Evolutionary conservation across 2,888 invertebrate species (phyloP).

Genomic region (Tenthredo amoena): DNA sequence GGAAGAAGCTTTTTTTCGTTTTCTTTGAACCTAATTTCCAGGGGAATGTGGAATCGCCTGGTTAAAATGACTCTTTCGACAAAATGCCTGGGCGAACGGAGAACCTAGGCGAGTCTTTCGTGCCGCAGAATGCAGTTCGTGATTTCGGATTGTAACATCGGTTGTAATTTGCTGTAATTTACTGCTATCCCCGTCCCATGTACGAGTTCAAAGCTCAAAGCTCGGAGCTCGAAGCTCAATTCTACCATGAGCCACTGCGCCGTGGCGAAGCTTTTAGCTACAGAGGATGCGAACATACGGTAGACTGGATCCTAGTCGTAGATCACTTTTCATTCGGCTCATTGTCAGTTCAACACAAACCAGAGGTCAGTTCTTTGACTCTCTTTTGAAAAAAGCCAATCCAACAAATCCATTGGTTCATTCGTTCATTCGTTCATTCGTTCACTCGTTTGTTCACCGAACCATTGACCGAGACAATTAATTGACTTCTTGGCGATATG

Average conservation of each 20-base stretch:
- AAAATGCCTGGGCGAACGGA: slow-evolving; percentile 2
- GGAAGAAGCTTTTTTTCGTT: background rate
- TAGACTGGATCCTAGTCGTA: slow-evolving; percentile 10
- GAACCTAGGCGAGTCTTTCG: slow-evolving; percentile 7
- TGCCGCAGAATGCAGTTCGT: slow-evolving; percentile 47
- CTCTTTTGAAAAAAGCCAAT: background rate
- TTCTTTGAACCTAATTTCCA: background rate
- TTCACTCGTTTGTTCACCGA: background rate
- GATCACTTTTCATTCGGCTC: slow-evolving; percentile 12
- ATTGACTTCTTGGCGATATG: background rate
- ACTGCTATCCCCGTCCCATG: background rate
- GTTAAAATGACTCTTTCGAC: slow-evolving; percentile 26
- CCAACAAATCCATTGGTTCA: background rate
- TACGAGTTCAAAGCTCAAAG: slow-evolving; percentile 11
- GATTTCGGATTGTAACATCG: slow-evolving; percentile 36
- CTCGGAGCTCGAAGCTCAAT: slow-evolving; percentile 6
- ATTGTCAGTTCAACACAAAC: slow-evolving; percentile 22
- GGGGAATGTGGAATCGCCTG: slow-evolving; percentile 7
- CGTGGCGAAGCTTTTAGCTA: background rate
- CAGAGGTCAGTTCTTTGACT: slow-evolving; percentile 2
- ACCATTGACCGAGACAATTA: background rate
- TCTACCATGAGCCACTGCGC: background rate
- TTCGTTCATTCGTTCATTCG: background rate
- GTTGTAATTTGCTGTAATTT: slow-evolving; percentile 44
- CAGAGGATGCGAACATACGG: background rate